Evolutionary conservation across 2,888 invertebrate genomes (phyloP).

Genomic region (Invenusta paracnida): DNA sequence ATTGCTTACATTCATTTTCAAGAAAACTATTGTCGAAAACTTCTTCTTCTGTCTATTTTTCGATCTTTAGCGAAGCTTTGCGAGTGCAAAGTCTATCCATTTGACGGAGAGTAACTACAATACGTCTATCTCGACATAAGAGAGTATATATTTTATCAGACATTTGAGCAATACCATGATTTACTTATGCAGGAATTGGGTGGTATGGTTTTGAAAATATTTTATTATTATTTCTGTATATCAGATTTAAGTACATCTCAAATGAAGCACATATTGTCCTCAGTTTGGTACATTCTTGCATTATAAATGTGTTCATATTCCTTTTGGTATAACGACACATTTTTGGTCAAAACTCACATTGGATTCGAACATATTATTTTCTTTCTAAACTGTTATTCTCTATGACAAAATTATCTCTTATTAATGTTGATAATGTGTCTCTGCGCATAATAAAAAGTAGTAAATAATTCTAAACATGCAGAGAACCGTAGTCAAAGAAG

Average conservation of each 20-base stretch:
- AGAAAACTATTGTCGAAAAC: no score
- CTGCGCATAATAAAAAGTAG: constrained; percentile 1
- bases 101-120: no score
- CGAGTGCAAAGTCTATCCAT: no score
- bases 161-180: background rate
- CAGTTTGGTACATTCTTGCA: constrained; percentile 29
- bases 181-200: background rate
- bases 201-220: background rate
- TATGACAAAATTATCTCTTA: background rate
- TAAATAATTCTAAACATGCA: background rate
- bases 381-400: background rate
- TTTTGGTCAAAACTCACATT: constrained; percentile 11
- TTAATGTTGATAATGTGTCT: background rate
- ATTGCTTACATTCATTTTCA: no score
- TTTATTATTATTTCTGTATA: background rate
- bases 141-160: no score
- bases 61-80: no score
- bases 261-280: background rate
- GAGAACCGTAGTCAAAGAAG: background rate
- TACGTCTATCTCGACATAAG: no score
- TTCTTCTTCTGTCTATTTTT: no score
- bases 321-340: background rate
- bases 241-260: background rate
- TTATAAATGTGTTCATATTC: constrained; percentile 10
- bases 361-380: constrained; percentile 17